A percentile compares a stretch with the other conserved stretches of the same genome.
phyloP scores from a whole-genome alignment of 2,113 vertebrate species.

The Pachypanchax playfairii region DNA sequence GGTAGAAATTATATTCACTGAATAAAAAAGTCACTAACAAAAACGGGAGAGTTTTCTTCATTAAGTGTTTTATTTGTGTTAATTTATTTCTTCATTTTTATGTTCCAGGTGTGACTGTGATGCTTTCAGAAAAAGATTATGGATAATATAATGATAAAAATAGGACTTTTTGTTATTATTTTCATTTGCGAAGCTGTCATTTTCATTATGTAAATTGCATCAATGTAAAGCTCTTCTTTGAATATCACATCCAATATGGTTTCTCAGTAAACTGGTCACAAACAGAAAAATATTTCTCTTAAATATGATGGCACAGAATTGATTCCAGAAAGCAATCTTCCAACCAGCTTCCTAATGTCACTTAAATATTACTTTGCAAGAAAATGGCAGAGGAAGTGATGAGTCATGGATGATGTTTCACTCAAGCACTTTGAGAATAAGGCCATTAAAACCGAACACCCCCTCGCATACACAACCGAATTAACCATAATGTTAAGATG shows the following conservation, averaged over 20 bases:
- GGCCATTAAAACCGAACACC: slow-evolving; percentile 7
- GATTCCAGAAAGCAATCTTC: slow-evolving; percentile 15
- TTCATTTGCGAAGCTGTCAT: background rate
- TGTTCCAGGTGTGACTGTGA: background rate
- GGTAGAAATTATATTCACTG: too few relatives aligned
- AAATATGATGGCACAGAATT: slow-evolving; percentile 4
- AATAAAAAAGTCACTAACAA: too few relatives aligned
- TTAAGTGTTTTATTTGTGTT: too few relatives aligned
- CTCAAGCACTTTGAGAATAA: slow-evolving; percentile 4
- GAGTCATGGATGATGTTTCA: slow-evolving; percentile 46
- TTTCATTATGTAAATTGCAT: background rate
- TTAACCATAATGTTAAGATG: too few relatives aligned
- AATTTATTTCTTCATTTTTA: background rate
- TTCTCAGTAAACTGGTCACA: slow-evolving; percentile 12
- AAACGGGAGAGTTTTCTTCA: too few relatives aligned
- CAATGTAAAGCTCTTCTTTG: background rate
- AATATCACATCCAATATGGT: background rate
- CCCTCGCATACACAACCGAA: slow-evolving; percentile 2
- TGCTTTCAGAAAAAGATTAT: background rate
- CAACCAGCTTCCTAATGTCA: slow-evolving; percentile 23
- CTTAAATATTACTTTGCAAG: slow-evolving; percentile 27
- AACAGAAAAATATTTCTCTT: background rate
- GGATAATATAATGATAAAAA: background rate
- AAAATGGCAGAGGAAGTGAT: slow-evolving; percentile 41
- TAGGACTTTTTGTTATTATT: background rate